A percentile compares a stretch with the other conserved stretches of the same genome.
Evolutionary conservation across 2,797 vertebrate genomes (phyloP).

Genomic region (Eleutherodactylus coqui): DNA sequence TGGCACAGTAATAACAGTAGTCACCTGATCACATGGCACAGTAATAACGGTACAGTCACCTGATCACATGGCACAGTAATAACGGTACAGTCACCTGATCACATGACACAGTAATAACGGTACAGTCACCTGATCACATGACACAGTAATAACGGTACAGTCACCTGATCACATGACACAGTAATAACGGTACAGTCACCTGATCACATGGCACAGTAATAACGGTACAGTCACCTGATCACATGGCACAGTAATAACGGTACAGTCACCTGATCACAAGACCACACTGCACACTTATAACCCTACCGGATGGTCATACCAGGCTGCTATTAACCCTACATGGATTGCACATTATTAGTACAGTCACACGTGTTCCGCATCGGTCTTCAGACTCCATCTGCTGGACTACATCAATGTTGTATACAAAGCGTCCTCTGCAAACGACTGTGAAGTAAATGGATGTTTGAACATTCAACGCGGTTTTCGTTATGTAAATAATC

Average conservation of each 20-base stretch:
- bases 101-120: neutral
- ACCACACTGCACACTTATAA: neutral
- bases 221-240: too few relatives aligned
- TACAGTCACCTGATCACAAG: neutral
- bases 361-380: neutral
- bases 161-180: neutral
- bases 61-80: neutral
- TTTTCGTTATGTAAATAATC: slow-evolving; percentile 27
- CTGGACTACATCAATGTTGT: neutral
- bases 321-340: neutral
- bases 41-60: too few relatives aligned
- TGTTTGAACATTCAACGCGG: neutral
- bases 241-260: neutral
- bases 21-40: neutral
- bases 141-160: neutral
- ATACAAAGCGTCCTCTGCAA: neutral
- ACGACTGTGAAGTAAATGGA: neutral
- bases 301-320: neutral
- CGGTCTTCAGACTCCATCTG: neutral
- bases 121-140: neutral
- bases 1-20: neutral
- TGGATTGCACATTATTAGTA: neutral
- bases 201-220: neutral
- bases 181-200: neutral
- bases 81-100: neutral